Evolutionary conservation across 2,888 invertebrate genomes (phyloP).

Genomic region (Caenorhabditis doughertyi): DNA sequence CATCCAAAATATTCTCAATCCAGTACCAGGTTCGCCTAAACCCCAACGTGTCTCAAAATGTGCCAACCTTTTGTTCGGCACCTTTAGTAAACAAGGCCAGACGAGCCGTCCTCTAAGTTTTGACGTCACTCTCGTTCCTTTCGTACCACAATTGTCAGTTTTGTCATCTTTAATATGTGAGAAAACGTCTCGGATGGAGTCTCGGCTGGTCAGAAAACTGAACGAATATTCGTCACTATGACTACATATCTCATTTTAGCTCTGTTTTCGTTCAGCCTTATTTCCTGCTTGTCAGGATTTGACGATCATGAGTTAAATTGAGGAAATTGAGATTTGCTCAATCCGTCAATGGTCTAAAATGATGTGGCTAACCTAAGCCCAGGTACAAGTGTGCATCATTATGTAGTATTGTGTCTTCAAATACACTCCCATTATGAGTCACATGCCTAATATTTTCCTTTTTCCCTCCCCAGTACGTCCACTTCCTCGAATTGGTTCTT

Average conservation of each 20-base stretch:
- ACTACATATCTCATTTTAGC: constrained; percentile 21
- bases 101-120: constrained; percentile 11
- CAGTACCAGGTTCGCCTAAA: constrained; percentile 51
- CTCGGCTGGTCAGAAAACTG: constrained; percentile 1
- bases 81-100: constrained; percentile 53
- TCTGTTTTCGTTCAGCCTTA: neutral
- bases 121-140: constrained; percentile 25
- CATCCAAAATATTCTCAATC: constrained; percentile 32
- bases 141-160: constrained; percentile 45
- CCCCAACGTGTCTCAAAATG: constrained; percentile 54
- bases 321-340: neutral
- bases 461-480: neutral
- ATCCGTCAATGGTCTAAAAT: neutral
- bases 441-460: neutral
- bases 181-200: neutral
- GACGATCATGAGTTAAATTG: neutral
- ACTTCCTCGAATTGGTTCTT: neutral
- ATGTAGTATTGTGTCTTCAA: neutral
- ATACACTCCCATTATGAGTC: neutral
- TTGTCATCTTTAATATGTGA: constrained; percentile 13
- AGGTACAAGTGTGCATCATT: neutral
- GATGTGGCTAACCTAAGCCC: neutral
- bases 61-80: constrained; percentile 63
- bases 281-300: neutral
- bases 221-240: constrained; percentile 12